These are phyloP conservation scores for Bhutanitis thaidina DNA, from an alignment of 2,888 invertebrate genomes.

Conservation along the genomic window DNA sequence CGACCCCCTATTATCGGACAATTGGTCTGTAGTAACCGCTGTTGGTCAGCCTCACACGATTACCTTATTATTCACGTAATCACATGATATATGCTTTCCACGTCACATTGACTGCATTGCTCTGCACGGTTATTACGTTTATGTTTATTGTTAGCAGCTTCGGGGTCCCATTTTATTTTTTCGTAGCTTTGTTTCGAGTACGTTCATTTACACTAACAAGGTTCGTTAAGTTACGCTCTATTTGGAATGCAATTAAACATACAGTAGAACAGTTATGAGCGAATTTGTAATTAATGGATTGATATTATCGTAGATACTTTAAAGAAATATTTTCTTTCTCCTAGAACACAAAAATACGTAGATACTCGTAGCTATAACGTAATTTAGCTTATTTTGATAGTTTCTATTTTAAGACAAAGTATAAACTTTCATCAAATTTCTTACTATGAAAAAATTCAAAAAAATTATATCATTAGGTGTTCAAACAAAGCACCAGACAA, in stretches of 20 bases:
- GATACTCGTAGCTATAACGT: no score
- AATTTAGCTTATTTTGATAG: no score
- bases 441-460: no score
- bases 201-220: slow-evolving; percentile 18
- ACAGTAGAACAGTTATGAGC: slow-evolving; percentile 1
- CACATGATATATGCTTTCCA: slow-evolving; percentile 14
- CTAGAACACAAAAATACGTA: no score
- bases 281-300: not conserved
- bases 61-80: slow-evolving; percentile 25
- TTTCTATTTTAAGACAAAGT: no score
- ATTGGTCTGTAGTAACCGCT: slow-evolving; percentile 48
- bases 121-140: slow-evolving; percentile 4
- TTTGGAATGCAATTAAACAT: slow-evolving; percentile 12
- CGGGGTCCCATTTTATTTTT: slow-evolving; percentile 7
- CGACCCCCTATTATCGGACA: slow-evolving; percentile 57
- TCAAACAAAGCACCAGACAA: no score
- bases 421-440: no score
- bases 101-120: slow-evolving; percentile 25
- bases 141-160: slow-evolving; percentile 13
- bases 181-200: slow-evolving; percentile 16
- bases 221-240: slow-evolving; percentile 17
- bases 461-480: no score
- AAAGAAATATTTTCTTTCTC: no score
- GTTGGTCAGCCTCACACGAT: slow-evolving; percentile 29
- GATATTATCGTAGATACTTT: no score